Evolutionary conservation across 1,140 invertebrate species (phyloP).

Genomic region (Scaptomyza montana): DNA sequence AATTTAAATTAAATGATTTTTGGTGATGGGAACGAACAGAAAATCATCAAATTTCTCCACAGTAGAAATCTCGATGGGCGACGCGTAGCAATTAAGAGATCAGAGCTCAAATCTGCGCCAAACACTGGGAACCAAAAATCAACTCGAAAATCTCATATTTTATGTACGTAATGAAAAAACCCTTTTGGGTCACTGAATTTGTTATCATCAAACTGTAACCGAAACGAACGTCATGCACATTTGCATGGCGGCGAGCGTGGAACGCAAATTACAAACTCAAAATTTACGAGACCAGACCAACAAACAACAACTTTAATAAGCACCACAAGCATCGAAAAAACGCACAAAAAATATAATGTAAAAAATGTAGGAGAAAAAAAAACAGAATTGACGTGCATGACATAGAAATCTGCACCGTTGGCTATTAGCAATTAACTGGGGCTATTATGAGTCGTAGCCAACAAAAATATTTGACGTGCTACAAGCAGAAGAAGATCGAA

Average conservation of each 20-base stretch:
- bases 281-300: constrained; percentile 44
- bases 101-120: constrained; percentile 25
- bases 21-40: constrained; percentile 3
- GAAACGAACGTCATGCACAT: constrained; percentile 78
- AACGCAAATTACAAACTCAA: constrained; percentile 75
- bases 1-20: constrained; percentile 33
- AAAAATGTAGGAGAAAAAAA: background rate
- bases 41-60: constrained; percentile 45
- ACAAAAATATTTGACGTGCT: constrained; percentile 79
- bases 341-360: background rate
- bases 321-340: constrained; percentile 42
- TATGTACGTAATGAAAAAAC: constrained; percentile 49
- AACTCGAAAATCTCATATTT: constrained; percentile 14
- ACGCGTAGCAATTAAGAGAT: constrained; percentile 53
- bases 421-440: constrained; percentile 82
- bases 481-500: constrained; percentile 82
- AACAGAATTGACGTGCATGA: constrained; percentile 67
- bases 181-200: constrained; percentile 76
- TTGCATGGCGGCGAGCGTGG: constrained; percentile 64
- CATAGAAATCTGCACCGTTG: constrained; percentile 81
- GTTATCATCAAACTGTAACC: constrained; percentile 75
- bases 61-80: constrained; percentile 9
- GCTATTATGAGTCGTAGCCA: constrained; percentile 73
- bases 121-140: constrained; percentile 34
- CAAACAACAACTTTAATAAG: constrained; percentile 69